Base-by-base conservation (phyloP, 2,888 invertebrate genomes). In the Cacoxenus indagator region DNA sequence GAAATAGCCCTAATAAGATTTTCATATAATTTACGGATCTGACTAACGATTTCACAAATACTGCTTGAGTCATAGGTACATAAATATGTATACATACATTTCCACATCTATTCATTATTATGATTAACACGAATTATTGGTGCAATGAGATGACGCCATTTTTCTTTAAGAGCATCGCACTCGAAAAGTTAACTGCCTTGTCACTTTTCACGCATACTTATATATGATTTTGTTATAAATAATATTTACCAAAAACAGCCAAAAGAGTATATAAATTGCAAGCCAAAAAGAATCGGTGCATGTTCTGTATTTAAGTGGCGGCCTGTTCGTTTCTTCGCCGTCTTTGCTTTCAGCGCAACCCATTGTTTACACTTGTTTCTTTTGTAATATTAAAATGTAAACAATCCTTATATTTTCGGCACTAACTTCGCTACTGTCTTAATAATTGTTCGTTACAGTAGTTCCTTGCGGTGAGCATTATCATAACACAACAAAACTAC, bases 251-350 rank as follows among this genome's bases (percentile, higher is more conserved):
- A 96, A 92, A 76, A 95, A 89, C 85, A 93, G 92, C 94, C 94
- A 95, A 88, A 96, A 95, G 67, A 92, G 85, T 75, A 95, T 90
- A 85, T 93, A 96, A 82, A 94, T 88, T 83, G 92, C 90, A 51
- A 96, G 90, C 94, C 95, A 96, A 76, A 94, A 90, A 9, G 95
- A 91, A 89, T 96, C 96, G 3, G 96, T 96, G 84, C 96, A 96
- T 65, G 92, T 92, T 85, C 95, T 91, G 87, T 91, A 90, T 86
- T 91, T 90, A n/a, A 91, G 91, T 2, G 84, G 80, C 73, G 78
- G 78, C 64, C 76, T 79, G 68, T 77, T 78, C 0, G 75, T 54
- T 24, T 81, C 85, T 1, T 85, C 85, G 31, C 90, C 89, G 75
- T 91, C 91, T 86, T 91, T 91, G 84, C 92, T 91, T 86, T 91